Percentiles rank a stretch among this genome's conserved stretches.
Conservation (phyloP, 2,888 invertebrate genomes). For the Empis livida region DNA sequence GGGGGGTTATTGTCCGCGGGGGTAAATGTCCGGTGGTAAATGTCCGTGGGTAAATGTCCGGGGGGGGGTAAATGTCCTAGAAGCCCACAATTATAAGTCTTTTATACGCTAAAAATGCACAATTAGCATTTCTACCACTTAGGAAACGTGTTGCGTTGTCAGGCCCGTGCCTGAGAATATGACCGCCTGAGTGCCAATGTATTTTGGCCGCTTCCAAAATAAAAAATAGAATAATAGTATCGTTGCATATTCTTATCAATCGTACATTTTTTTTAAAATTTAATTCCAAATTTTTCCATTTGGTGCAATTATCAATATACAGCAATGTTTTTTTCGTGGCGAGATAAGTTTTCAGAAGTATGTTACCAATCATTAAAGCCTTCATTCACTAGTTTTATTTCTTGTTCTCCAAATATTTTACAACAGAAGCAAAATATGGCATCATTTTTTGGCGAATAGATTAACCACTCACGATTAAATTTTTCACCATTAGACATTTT, state of each 20-base stretch:
- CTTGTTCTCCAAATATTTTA: not conserved
- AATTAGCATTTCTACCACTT: too few species aligned
- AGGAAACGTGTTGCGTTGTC: too few species aligned
- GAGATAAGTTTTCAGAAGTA: not conserved
- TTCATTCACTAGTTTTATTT: not conserved
- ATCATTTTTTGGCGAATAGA: not conserved
- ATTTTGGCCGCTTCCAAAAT: not conserved
- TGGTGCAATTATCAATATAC: not conserved
- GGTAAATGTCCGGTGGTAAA: too few species aligned
- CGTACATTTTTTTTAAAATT: not conserved
- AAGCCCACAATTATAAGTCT: too few species aligned
- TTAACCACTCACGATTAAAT: conserved; percentile 1
- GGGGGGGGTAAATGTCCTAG: too few species aligned
- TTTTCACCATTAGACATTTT: not conserved
- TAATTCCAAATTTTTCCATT: not conserved
- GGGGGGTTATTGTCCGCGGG: too few species aligned
- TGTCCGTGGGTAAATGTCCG: too few species aligned
- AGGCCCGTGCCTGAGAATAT: too few species aligned
- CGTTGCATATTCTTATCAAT: not conserved
- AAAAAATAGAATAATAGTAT: too few species aligned
- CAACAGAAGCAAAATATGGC: not conserved
- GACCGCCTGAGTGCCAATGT: too few species aligned
- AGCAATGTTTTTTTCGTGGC: not conserved
- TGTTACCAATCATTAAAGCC: conserved; percentile 1
- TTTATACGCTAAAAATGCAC: too few species aligned